These are phyloP conservation scores for Ptiloglossa arizonensis DNA, from an alignment of 1,140 invertebrate species.

Conservation along the genomic window DNA sequence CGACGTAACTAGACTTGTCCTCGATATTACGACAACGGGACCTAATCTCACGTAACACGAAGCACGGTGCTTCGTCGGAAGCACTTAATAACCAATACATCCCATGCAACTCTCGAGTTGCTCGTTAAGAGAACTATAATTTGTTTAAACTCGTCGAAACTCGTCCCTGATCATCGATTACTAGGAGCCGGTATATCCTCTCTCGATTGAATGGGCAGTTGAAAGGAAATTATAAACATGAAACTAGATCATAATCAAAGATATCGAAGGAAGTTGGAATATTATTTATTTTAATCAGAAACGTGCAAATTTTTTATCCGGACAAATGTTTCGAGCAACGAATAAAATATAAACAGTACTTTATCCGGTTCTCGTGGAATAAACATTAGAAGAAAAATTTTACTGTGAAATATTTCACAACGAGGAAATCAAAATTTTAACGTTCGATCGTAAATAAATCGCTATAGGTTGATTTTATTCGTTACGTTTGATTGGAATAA, in stretches of 20 bases:
- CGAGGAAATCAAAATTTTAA: too few species aligned
- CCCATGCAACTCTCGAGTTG: conserved; percentile 26
- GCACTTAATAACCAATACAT: conserved; percentile 44
- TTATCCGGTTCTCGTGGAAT: too few species aligned
- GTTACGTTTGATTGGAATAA: too few species aligned
- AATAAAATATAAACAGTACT: too few species aligned
- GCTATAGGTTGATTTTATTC: too few species aligned
- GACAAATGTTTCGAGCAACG: too few species aligned
- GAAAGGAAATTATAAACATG: not conserved
- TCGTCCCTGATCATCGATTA: conserved; percentile 8
- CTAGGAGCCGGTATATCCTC: not conserved
- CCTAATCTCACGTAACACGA: conserved; percentile 28
- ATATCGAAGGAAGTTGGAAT: not conserved
- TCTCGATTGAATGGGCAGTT: not conserved
- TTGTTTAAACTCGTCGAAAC: conserved; percentile 20
- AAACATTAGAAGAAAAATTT: too few species aligned
- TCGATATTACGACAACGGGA: conserved; percentile 11
- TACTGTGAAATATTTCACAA: too few species aligned
- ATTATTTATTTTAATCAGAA: too few species aligned
- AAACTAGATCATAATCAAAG: not conserved
- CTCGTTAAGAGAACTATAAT: not conserved
- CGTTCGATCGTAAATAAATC: too few species aligned
- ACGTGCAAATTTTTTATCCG: too few species aligned
- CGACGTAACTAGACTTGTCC: not conserved
- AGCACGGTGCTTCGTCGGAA: conserved; percentile 33